Base-by-base conservation (phyloP, 2,113 vertebrate genomes). In the Chamaetylas fuelleborni region DNA sequence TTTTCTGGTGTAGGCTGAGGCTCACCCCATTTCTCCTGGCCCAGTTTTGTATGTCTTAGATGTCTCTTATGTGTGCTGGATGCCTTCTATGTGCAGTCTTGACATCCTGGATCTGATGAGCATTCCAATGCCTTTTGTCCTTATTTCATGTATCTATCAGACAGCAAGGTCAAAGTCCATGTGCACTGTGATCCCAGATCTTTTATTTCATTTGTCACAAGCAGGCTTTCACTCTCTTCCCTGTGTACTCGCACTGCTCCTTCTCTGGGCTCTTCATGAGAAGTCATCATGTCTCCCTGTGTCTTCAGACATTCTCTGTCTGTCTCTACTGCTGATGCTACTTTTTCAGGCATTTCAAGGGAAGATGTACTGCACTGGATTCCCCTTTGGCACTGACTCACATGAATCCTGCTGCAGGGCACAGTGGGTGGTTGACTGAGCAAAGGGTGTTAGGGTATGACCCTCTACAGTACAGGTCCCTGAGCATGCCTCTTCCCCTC, bases 341-440 rank as follows among this genome's bases (percentile, higher is more conserved):
- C 25, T 77, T 83, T 69, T 58, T 24, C 67, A 73, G 50, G 38
- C 43, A 43, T 51, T 29, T 45, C 36, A 19, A 36, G 19, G 56
- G 50, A 73, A 83, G 58, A 43, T 38, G 26, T 22, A 3, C 66
- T n/a, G n/a, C n/a, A 22, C 70, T 1, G 1, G 9, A 50, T 87
- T 89, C 48, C 15, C 28, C 43, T 85, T 90, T 57, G 81, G 48
- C 11, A 2, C 65, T 66, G 34, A 40, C 26, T 78, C 53, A 43
- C 26, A 9, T 6, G 25, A 48, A 24, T 34, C 48, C n/a, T 69
- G 36, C 81, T 85, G 31, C 66, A 91, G 58, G 61, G 36, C 48
- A 67, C 10, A 33, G 65, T 2, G 2, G 8, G 17, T 0, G 0
- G 11, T 28, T 83, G 71, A 72, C 66, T 72, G 54, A 70, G 36